Conservation (phyloP, 2,113 vertebrate genomes). For the Cinclus mexicanus region DNA sequence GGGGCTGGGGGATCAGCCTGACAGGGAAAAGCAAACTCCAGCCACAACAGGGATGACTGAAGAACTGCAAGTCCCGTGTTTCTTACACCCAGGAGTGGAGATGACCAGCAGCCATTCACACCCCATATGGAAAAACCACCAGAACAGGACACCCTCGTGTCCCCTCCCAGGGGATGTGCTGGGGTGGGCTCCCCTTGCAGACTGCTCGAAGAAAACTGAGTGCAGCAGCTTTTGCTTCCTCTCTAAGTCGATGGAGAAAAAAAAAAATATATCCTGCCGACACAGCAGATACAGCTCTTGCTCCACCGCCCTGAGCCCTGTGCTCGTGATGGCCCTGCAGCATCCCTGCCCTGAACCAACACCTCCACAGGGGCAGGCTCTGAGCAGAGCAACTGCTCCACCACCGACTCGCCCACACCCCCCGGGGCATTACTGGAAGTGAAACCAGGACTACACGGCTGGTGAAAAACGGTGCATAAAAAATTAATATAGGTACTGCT, state of each 20-base stretch:
- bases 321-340: background rate
- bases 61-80: background rate
- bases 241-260: background rate
- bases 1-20: background rate
- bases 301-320: background rate
- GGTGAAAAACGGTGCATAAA: background rate
- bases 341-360: background rate
- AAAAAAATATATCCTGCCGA: background rate
- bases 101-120: background rate
- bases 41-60: background rate
- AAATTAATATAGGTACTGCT: background rate
- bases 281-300: slow-evolving; percentile 35
- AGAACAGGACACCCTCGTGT: background rate
- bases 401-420: background rate
- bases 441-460: background rate
- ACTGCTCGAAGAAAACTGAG: background rate
- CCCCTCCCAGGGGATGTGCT: background rate
- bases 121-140: background rate
- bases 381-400: background rate
- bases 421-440: background rate
- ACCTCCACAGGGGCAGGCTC: background rate
- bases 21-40: background rate
- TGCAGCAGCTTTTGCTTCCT: slow-evolving; percentile 51
- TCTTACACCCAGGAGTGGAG: background rate
- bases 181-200: background rate